These are phyloP conservation scores for Suncus etruscus DNA, from an alignment of 2,113 vertebrate genomes.

Conservation along the genomic window DNA sequence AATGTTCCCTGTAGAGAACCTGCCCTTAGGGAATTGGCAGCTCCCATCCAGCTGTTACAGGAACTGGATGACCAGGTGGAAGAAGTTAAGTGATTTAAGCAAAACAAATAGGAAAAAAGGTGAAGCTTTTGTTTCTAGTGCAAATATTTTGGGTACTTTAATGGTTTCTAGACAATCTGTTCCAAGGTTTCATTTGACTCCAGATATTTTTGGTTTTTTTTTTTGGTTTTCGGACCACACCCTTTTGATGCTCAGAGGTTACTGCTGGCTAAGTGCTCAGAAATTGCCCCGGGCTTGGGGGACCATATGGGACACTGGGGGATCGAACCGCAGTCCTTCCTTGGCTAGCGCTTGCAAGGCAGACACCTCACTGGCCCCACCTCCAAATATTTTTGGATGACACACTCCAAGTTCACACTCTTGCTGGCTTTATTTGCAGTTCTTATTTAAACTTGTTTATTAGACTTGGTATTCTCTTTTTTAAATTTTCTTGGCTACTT, in stretches of 20 bases:
- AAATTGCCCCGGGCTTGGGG: too few relatives aligned
- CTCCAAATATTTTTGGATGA: not conserved
- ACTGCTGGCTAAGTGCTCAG: too few relatives aligned
- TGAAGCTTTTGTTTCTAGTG: too few relatives aligned
- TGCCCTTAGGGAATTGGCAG: not conserved
- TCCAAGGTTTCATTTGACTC: not conserved
- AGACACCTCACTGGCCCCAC: too few relatives aligned
- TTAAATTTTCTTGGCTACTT: not conserved
- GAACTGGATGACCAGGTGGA: not conserved
- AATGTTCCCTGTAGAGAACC: not conserved
- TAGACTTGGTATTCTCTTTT: not conserved
- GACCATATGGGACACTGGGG: too few relatives aligned
- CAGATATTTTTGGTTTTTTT: not conserved
- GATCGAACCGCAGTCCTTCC: too few relatives aligned
- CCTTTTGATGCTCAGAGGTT: too few relatives aligned
- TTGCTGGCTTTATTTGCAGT: not conserved
- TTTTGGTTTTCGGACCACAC: too few relatives aligned
- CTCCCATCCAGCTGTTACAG: not conserved
- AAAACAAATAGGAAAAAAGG: not conserved
- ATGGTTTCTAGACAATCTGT: not conserved
- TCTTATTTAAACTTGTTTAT: slow-evolving; percentile 18
- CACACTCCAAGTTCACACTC: not conserved
- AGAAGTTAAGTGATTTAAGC: not conserved
- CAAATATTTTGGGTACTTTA: not conserved
- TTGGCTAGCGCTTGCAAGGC: too few relatives aligned